Conservation (phyloP, 1,140 invertebrate species). For the Melitaea cinxia region DNA sequence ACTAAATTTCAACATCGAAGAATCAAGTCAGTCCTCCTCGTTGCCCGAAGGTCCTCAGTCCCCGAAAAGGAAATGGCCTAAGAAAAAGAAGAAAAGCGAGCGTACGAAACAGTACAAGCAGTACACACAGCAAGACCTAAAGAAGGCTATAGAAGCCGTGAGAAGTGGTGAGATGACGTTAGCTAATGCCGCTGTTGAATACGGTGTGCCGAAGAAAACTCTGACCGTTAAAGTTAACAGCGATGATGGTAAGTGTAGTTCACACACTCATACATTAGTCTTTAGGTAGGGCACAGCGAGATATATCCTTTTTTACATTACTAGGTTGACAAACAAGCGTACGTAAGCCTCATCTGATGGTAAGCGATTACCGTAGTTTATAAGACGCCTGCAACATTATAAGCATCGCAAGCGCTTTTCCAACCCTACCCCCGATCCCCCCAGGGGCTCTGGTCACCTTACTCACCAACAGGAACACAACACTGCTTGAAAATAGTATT, state of each 20-base stretch:
- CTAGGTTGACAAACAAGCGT: too few relatives aligned
- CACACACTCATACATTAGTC: too few relatives aligned
- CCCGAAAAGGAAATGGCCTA: constrained; percentile 39
- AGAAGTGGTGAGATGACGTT: constrained; percentile 11
- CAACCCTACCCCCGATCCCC: too few relatives aligned
- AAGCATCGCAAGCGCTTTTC: too few relatives aligned
- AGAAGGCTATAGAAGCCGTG: constrained; percentile 23
- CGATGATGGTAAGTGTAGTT: background rate
- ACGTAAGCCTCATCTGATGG: too few relatives aligned
- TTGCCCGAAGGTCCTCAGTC: background rate
- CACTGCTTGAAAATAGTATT: too few relatives aligned
- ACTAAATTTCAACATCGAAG: background rate
- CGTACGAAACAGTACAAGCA: constrained; percentile 46
- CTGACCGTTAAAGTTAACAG: constrained; percentile 15
- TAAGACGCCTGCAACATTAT: too few relatives aligned
- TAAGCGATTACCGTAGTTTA: too few relatives aligned
- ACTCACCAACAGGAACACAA: too few relatives aligned
- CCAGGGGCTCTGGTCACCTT: too few relatives aligned
- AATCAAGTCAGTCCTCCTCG: constrained; percentile 1
- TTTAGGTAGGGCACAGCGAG: background rate
- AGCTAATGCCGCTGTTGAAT: background rate
- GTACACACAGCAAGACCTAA: constrained; percentile 34
- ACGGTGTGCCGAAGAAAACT: constrained; percentile 28
- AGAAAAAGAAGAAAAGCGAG: constrained; percentile 37
- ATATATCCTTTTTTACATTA: too few relatives aligned